Conservation (phyloP, 2,797 vertebrate species). For the Vultur gryphus region DNA sequence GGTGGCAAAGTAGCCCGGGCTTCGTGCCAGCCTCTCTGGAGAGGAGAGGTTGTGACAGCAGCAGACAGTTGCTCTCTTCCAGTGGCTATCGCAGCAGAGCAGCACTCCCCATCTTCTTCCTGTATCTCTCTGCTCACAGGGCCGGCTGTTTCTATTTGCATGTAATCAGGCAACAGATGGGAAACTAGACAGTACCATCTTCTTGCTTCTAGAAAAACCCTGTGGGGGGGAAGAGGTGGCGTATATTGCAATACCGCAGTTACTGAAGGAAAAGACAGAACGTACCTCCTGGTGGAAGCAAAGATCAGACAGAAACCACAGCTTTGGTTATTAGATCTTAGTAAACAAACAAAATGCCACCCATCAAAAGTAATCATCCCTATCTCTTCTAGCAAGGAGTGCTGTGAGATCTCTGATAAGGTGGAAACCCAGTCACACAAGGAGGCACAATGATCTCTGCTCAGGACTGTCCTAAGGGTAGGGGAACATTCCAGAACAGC, state of each 20-base stretch:
- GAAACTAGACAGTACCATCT: background rate
- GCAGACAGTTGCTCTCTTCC: background rate
- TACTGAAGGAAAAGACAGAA: background rate
- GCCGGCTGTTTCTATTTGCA: background rate
- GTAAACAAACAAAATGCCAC: background rate
- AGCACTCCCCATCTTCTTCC: background rate
- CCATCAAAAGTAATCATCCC: background rate
- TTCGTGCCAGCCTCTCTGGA: background rate
- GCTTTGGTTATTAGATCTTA: background rate
- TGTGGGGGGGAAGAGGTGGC: background rate
- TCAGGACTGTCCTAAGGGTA: background rate
- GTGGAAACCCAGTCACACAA: background rate
- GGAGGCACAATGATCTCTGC: background rate
- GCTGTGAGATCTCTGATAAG: background rate
- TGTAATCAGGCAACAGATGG: background rate
- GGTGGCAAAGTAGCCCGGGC: background rate
- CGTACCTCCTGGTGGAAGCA: background rate
- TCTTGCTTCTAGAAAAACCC: background rate
- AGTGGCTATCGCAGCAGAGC: background rate
- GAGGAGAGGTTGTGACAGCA: background rate
- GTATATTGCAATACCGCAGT: accelerated
- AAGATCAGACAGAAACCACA: background rate
- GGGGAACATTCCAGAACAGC: background rate
- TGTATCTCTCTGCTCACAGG: background rate
- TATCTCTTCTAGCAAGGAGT: background rate